Evolutionary conservation across 2,888 invertebrate genomes (phyloP), one percentile per base, ranked within the genome.

Genomic region (Ypsolopha scabrella): DNA sequence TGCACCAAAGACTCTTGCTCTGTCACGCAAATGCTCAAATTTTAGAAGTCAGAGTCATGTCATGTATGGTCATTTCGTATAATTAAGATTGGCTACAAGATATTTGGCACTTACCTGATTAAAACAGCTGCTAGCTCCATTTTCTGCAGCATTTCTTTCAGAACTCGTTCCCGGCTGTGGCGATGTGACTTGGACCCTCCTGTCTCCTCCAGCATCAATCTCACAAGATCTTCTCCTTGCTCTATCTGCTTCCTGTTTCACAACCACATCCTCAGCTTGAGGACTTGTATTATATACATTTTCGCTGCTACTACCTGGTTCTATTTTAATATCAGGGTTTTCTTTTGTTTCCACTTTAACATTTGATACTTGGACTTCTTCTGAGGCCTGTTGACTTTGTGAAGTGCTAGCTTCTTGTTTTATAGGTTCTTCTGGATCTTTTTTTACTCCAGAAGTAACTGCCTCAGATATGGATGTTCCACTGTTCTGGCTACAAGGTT

Each of bases 111-210:
- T 38, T 59, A 73, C 76, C 70, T 69, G 66, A 51, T 60, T 60
- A 53, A 58, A 52, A 52, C 54, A 61, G 39, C 55, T 58, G 38
- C 53, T 50, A 41, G 60, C 34, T 46, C 51, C 55, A 50, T 54
- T 61, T 55, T 64, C 61, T 24, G 49, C 14, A 24, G 43, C 11
- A 6, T 7, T 41, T 53, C 67, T 60, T 9, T 65, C 68, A n/a
- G 74, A 68, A 57, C 81, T 81, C 1, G 83, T 70, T 6, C 82
- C 80, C 1, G 85, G 83, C 55, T 80, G 82, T 6, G 85, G 82
- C 6, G 82, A 78, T n/a, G 0, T 34, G 10, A 46, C 46, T 7
- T 13, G 36, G 14, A 39, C 10, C 10, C 39, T 24, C 39, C 14
- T 33, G 10, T 48, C 41, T 8, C 48, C 39, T 33, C 37, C 47